phyloP scores from a whole-genome alignment of 92 coral and sea anemone genomes.

The Porites lobata region DNA sequence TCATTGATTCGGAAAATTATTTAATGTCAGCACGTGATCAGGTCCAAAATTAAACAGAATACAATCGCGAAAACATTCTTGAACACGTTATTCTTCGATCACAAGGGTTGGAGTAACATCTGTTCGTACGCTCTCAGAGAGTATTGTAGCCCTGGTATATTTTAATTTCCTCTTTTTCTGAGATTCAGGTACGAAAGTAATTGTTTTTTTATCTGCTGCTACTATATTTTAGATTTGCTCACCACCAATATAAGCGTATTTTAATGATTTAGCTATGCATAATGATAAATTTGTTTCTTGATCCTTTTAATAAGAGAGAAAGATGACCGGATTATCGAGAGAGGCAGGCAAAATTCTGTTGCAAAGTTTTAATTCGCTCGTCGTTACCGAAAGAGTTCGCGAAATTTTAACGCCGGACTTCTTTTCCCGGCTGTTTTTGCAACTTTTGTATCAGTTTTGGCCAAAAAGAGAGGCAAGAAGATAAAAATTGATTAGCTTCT shows the following conservation, averaged over 20 bases:
- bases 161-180: background rate
- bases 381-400: too few species aligned
- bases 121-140: background rate
- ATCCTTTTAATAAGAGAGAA: background rate
- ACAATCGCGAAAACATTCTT: background rate
- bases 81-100: background rate
- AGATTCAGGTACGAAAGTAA: background rate
- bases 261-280: background rate
- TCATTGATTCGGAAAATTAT: constrained; percentile 23
- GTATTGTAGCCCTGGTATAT: background rate
- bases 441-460: too few species aligned
- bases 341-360: background rate
- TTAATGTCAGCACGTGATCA: constrained; percentile 17
- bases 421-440: too few species aligned
- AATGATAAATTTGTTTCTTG: background rate
- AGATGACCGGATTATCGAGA: background rate
- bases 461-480: too few species aligned
- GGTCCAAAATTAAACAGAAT: background rate
- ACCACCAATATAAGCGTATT: background rate
- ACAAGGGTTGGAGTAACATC: background rate
- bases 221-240: background rate
- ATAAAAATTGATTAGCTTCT: too few species aligned
- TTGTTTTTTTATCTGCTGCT: background rate
- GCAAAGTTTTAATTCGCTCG: too few species aligned
- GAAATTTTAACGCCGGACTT: too few species aligned